Evolutionary conservation across 2,113 vertebrate genomes (phyloP), one percentile per base, ranked within the genome.

Genomic region (Cottus gobio): DNA sequence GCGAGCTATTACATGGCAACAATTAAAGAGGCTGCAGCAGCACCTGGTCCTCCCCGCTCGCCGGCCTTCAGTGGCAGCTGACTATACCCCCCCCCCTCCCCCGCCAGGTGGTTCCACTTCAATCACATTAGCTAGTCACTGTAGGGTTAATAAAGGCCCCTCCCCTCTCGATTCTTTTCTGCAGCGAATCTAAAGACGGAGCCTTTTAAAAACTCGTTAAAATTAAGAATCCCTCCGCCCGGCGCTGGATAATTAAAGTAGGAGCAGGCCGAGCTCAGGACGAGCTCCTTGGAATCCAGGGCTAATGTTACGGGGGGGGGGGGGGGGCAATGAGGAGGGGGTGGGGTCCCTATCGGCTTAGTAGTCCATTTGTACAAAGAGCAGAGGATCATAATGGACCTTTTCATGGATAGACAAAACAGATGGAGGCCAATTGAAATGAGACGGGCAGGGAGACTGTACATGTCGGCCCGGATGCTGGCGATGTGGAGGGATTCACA

Each of bases 71-170:
- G 91, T 86, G 75, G 95, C 95, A 96, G 95, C 96, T 96, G 95
- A 96, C 89, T 78, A 85, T 79, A 86, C 93, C 92, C 88, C 94
- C 92, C 88, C 92, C 87, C 93, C 91, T 82, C 92, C 87, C 94
- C 93, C 71, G 93, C 96, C 96, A 96, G 96, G 96, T 97, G 96
- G 95, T 92, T 91, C 87, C 81, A 94, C 96, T 96, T 96, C 95
- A 96, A 91, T 96, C 86, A 93, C 95, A 95, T 93, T 94, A 95
- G 90, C 93, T 91, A 94, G 95, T 92, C 95, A 95, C 82, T 95
- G 92, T 92, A 95, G 95, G 96, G 96, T 96, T 96, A 96, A 92
- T 93, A 94, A 83, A 94, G 91, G 88, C 81, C 87, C 75, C 68
- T 22, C 71, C 75, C 50, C 66, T 57, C 67, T 2, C 22, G 82